Base-by-base conservation (phyloP, 2,113 vertebrate genomes). In the Daubentonia madagascariensis region DNA sequence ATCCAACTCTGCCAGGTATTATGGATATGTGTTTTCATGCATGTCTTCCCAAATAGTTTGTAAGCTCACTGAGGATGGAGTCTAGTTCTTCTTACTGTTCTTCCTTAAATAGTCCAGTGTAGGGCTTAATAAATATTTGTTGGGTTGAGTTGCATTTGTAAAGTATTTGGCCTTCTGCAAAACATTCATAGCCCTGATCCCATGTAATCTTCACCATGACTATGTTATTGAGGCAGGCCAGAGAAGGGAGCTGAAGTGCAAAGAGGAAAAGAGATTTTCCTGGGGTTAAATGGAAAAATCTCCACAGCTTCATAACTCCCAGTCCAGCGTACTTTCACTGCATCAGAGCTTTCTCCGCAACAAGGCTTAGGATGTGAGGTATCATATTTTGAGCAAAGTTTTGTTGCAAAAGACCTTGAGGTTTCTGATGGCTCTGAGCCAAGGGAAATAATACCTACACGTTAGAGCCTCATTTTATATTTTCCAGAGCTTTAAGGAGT, bases 401-500 rank as follows among this genome's bases (percentile, higher is more conserved):
- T 89, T 89, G 43, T 86, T 81, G 28, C 68, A 81, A 72, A 89
- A 28, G 50, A 88, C 25, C 22, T 81, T 67, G 50, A 57, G 13
- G 6, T 6, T 68, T 85, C 18, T 1, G 4, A 22, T 52, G 84
- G 81, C 70, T 23, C 5, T 14, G 72, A 86, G 57, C 52, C 61
- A 75, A 59, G 50, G 63, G 3, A 43, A 40, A 28, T 45, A 63
- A n/a, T 57, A n/a, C 32, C 1, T n/a, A 85, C 43, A 61, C 8
- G 28, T 85, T 70, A n/a, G 14, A 54, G 22, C 81, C 25, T 18
- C 28, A 30, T 11, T 54, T 88, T 92, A 54, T 37, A 59, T 59
- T 94, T 85, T 79, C 57, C 45, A 92, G 73, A 80, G 45, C 63
- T 78, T 88, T 72, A 96, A 98, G 75, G 48, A 88, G 85, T 97